Evolutionary conservation across 1,140 invertebrate genomes (phyloP).

Genomic region (Zaprionus lachaisei): DNA sequence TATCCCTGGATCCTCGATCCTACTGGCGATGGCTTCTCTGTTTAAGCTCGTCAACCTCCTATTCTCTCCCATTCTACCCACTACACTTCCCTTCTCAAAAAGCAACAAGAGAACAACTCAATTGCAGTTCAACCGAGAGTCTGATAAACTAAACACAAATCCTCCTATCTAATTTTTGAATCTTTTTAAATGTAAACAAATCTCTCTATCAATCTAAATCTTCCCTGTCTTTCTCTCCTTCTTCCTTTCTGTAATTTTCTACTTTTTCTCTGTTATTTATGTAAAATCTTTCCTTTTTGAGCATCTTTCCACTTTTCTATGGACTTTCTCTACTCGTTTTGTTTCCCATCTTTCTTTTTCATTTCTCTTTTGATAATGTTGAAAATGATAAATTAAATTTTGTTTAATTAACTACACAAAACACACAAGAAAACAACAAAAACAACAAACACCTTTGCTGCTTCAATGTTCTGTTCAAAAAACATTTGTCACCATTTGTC

Average conservation of each 20-base stretch:
- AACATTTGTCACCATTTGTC: conserved; percentile 35
- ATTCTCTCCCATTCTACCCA: conserved; percentile 5
- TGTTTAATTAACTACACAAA: conserved; percentile 62
- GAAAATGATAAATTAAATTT: conserved; percentile 72
- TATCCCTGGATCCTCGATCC: conserved; percentile 98
- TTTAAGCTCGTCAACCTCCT: conserved; percentile 83
- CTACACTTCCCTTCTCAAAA: conserved; percentile 32
- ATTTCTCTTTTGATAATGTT: conserved; percentile 48
- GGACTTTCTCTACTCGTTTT: conserved; percentile 24
- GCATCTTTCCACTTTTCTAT: conserved; percentile 26
- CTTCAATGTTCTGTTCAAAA: conserved; percentile 66
- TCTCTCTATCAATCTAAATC: conserved; percentile 15
- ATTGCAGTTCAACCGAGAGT: conserved; percentile 84
- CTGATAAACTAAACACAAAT: conserved; percentile 78
- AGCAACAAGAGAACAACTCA: conserved; percentile 74
- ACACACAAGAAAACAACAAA: conserved; percentile 47
- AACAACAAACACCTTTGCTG: conserved; percentile 52
- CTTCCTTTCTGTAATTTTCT: conserved; percentile 16
- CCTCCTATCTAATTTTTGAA: conserved; percentile 37
- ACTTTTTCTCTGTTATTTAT: conserved; percentile 47
- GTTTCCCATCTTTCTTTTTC: conserved; percentile 22
- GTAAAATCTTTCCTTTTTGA: conserved; percentile 31
- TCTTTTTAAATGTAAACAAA: conserved; percentile 5
- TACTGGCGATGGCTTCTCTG: conserved; percentile 96
- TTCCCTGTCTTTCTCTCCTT: conserved; percentile 1